phyloP scores from a whole-genome alignment of 2,113 vertebrate species.

The Pteropus alecto region DNA sequence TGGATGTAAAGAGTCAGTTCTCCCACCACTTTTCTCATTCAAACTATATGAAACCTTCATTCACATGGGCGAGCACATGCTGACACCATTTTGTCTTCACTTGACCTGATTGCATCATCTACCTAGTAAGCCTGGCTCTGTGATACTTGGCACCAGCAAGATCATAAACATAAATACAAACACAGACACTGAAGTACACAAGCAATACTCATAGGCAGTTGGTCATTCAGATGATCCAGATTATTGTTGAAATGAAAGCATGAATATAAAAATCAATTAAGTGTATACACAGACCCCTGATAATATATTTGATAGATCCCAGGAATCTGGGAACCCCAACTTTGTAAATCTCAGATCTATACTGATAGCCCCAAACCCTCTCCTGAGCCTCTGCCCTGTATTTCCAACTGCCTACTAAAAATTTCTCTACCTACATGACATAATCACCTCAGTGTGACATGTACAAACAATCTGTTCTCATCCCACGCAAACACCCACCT shows the following conservation, averaged over 20 bases:
- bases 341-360: neutral
- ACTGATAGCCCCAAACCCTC: neutral
- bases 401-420: slow-evolving; percentile 31
- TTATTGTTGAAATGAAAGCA: neutral
- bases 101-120: slow-evolving; percentile 57
- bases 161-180: slow-evolving; percentile 40
- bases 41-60: slow-evolving; percentile 22
- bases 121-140: slow-evolving; percentile 3
- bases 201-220: neutral
- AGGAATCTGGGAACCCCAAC: neutral
- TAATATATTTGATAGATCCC: neutral
- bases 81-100: slow-evolving; percentile 46
- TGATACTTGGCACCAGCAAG: slow-evolving; percentile 52
- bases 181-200: neutral
- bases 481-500: slow-evolving; percentile 58
- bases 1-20: slow-evolving; percentile 34
- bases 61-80: neutral
- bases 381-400: slow-evolving; percentile 38
- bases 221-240: neutral
- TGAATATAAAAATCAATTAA: neutral
- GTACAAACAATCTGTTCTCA: slow-evolving; percentile 63
- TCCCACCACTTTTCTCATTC: neutral
- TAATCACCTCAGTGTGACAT: slow-evolving; percentile 18
- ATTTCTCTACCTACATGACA: slow-evolving; percentile 34
- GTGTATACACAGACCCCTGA: neutral